phyloP scores from a whole-genome alignment of 2,888 invertebrate species.

The Octonoba sinensis region DNA sequence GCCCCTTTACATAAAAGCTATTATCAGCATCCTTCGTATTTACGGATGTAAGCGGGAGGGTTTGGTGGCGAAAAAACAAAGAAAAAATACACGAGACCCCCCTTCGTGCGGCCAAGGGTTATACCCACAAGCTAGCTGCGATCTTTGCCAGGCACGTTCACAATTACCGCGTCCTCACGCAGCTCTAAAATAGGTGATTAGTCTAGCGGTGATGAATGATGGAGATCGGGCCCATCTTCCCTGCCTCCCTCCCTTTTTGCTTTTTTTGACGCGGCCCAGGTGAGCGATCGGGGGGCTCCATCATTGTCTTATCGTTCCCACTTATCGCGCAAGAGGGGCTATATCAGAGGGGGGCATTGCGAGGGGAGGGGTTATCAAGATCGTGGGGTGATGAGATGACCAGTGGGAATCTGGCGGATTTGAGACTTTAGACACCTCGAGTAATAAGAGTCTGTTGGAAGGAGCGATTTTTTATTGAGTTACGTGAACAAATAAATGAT shows the following conservation, averaged over 20 bases:
- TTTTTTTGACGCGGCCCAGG: conserved; percentile 28
- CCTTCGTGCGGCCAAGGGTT: conserved; percentile 49
- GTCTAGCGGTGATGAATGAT: conserved; percentile 57
- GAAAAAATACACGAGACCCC: background rate
- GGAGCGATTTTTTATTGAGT: too few species aligned
- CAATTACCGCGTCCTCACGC: conserved; percentile 62
- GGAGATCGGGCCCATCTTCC: conserved; percentile 16
- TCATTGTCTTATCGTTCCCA: conserved; percentile 35
- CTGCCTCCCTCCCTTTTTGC: conserved; percentile 2
- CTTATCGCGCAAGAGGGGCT: conserved; percentile 14
- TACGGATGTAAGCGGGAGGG: too few species aligned
- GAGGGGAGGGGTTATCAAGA: background rate
- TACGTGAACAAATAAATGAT: too few species aligned
- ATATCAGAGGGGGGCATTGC: background rate
- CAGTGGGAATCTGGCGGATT: too few species aligned
- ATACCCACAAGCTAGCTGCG: conserved; percentile 34
- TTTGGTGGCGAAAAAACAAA: too few species aligned
- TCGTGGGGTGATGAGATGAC: conserved; percentile 6
- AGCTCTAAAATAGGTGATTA: conserved; percentile 52
- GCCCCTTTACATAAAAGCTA: too few species aligned
- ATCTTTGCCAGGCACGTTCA: conserved; percentile 34
- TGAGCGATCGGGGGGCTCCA: conserved; percentile 41
- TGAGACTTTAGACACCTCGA: too few species aligned
- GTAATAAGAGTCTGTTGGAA: too few species aligned
- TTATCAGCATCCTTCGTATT: too few species aligned